phyloP scores from a whole-genome alignment of 2,113 vertebrate genomes.

The Pomatorhinus ruficollis region DNA sequence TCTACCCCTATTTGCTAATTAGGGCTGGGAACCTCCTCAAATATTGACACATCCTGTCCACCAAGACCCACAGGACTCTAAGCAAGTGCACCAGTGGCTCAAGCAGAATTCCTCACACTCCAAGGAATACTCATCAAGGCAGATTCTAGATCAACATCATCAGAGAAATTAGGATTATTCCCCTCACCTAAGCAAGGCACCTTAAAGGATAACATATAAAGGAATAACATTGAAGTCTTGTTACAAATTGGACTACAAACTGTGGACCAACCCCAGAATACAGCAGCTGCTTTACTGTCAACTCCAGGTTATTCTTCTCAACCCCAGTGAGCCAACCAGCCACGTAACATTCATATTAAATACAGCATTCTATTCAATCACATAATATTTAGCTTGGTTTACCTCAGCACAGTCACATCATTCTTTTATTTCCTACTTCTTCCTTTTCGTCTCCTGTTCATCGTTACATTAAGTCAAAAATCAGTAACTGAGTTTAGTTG shows the following conservation, averaged over 20 bases:
- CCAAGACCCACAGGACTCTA: neutral
- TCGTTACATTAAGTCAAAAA: neutral
- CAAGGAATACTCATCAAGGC: neutral
- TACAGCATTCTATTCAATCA: neutral
- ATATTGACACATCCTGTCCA: conserved; percentile 59
- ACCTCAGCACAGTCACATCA: neutral
- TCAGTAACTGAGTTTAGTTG: neutral
- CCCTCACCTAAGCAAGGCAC: neutral
- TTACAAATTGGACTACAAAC: neutral
- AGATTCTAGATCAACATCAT: neutral
- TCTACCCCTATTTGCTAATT: conserved; percentile 4
- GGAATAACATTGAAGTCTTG: neutral
- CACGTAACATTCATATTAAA: neutral
- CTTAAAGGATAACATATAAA: neutral
- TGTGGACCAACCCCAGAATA: neutral
- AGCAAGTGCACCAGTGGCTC: neutral
- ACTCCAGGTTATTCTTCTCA: neutral
- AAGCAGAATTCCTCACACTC: neutral
- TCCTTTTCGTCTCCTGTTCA: neutral
- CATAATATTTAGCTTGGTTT: neutral
- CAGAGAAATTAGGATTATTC: neutral
- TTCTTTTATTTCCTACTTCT: neutral
- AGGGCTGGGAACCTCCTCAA: conserved; percentile 43
- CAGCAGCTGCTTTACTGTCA: neutral
- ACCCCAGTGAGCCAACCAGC: neutral